These are phyloP conservation scores for Lophotis ruficrista DNA, from an alignment of 2,113 vertebrate species.

Conservation along the genomic window DNA sequence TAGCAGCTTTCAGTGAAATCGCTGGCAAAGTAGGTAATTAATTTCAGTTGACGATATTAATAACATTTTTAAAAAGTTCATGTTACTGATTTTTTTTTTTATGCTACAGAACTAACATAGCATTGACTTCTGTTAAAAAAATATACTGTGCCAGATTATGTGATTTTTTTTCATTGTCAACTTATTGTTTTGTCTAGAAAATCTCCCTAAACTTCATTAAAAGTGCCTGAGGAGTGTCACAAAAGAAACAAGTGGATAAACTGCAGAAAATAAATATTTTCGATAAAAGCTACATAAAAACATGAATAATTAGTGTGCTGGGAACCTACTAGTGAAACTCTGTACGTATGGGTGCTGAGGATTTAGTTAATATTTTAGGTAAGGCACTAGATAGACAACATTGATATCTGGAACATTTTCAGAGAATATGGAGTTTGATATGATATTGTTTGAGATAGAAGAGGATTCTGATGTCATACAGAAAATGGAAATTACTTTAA, in stretches of 20 bases:
- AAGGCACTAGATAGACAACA: background rate
- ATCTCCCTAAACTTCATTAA: background rate
- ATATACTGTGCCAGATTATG: background rate
- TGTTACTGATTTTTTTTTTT: background rate
- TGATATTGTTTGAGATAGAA: background rate
- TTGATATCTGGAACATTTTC: background rate
- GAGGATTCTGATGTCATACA: background rate
- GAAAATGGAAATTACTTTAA: background rate
- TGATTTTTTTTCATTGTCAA: background rate
- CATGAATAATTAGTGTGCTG: background rate
- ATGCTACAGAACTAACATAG: background rate
- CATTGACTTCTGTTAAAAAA: background rate
- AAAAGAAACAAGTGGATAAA: background rate
- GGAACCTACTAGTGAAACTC: background rate
- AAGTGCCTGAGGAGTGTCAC: background rate
- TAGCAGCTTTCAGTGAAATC: background rate
- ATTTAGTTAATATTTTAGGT: background rate
- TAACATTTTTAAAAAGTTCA: background rate
- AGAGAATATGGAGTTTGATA: background rate
- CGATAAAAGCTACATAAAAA: background rate
- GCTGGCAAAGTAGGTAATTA: rapidly evolving
- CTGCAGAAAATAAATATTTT: background rate
- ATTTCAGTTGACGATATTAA: background rate
- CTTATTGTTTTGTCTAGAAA: background rate
- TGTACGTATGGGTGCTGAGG: background rate